Percentiles rank a stretch among this genome's conserved stretches.
phyloP scores from a whole-genome alignment of 2,888 invertebrate genomes.

The Branchipolynoe longqiensis region DNA sequence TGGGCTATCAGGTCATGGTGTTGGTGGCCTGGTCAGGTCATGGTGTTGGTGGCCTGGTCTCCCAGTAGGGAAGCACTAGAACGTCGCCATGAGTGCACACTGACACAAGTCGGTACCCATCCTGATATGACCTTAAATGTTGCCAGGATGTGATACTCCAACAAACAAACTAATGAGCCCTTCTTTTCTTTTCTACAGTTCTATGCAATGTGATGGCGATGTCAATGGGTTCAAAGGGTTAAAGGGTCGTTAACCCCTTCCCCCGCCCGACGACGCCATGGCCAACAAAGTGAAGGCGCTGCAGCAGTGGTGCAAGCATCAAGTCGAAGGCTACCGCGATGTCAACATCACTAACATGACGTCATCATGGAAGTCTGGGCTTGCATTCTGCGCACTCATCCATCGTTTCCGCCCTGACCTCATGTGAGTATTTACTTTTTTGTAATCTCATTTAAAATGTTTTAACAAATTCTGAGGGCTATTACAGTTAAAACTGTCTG shows the following conservation, averaged over 20 bases:
- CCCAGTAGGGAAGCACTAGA: too few species aligned
- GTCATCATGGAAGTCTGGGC: slow-evolving; percentile 95
- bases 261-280: slow-evolving; percentile 25
- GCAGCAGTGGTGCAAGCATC: slow-evolving; percentile 94
- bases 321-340: slow-evolving; percentile 93
- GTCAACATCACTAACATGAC: slow-evolving; percentile 97
- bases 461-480: neutral
- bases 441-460: neutral
- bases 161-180: too few species aligned
- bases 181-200: neutral
- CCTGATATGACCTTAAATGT: too few species aligned
- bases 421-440: slow-evolving; percentile 88
- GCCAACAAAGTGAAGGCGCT: slow-evolving; percentile 88
- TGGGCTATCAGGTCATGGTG: too few species aligned
- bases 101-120: too few species aligned
- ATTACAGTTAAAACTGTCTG: too few species aligned
- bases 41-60: too few species aligned
- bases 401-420: slow-evolving; percentile 97
- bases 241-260: neutral
- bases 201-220: neutral
- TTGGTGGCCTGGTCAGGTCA: too few species aligned
- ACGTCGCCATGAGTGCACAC: too few species aligned
- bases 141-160: too few species aligned
- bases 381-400: slow-evolving; percentile 97
- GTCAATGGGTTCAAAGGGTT: too few species aligned